A percentile compares a stretch with the other conserved stretches of the same genome.
phyloP scores from a whole-genome alignment of 2,113 vertebrate species.

The Sitta europaea region DNA sequence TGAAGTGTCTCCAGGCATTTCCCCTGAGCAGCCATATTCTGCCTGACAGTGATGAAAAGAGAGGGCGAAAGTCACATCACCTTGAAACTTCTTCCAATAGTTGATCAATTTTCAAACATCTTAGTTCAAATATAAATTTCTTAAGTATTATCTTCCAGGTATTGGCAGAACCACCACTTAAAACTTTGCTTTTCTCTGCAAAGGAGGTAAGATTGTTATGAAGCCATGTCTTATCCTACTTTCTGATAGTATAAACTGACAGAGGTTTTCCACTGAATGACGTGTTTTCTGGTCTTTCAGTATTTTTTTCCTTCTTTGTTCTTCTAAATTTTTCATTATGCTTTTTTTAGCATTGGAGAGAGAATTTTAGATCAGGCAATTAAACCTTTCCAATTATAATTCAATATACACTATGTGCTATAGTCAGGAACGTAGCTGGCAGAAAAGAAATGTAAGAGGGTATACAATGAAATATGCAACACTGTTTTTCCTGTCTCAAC shows the following conservation, averaged over 20 bases:
- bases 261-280: not conserved
- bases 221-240: not conserved
- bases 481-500: not conserved
- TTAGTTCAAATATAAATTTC: not conserved
- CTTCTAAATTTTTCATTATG: not conserved
- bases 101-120: not conserved
- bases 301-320: not conserved
- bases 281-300: not conserved
- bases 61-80: accelerated
- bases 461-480: not conserved
- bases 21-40: not conserved
- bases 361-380: not conserved
- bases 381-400: not conserved
- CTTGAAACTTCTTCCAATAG: not conserved
- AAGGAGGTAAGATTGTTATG: not conserved
- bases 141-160: not conserved
- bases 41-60: not conserved
- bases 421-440: not conserved
- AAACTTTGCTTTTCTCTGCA: not conserved
- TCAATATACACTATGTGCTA: not conserved
- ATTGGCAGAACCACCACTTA: not conserved
- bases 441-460: not conserved
- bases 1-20: not conserved
- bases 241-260: not conserved
- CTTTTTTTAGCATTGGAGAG: not conserved